Percentiles rank a stretch among this genome's conserved stretches.
Evolutionary conservation across 2,113 vertebrate species (phyloP).

Genomic region (Antennarius striatus): DNA sequence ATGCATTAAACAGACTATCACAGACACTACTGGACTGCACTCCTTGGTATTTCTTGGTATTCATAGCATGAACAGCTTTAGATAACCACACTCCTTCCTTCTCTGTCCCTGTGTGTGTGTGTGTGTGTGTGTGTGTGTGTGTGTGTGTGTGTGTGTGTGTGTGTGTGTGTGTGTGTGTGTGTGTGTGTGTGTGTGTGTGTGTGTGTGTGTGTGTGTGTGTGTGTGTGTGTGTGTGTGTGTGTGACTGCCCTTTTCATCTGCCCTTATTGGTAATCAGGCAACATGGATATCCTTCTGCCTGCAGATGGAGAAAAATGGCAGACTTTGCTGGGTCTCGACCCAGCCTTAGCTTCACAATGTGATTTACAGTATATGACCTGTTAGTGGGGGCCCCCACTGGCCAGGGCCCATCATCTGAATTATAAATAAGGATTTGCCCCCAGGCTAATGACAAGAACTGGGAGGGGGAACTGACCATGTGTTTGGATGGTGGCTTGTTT

Average conservation of each 20-base stretch:
- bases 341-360: slow-evolving; percentile 63
- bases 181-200: slow-evolving; percentile 10
- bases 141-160: slow-evolving; percentile 16
- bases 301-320: slow-evolving; percentile 73
- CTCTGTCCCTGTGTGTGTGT: too few relatives aligned
- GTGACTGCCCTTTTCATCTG: slow-evolving; percentile 65
- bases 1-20: slow-evolving; percentile 14
- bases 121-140: slow-evolving; percentile 16
- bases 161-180: slow-evolving; percentile 17
- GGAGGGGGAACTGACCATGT: slow-evolving; percentile 60
- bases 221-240: slow-evolving; percentile 16
- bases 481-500: slow-evolving; percentile 62
- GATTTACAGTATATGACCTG: slow-evolving; percentile 77
- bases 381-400: slow-evolving; percentile 71
- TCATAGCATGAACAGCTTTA: slow-evolving; percentile 66
- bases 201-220: too few relatives aligned
- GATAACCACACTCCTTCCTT: slow-evolving; percentile 48
- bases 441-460: slow-evolving; percentile 67
- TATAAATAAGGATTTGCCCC: slow-evolving; percentile 72
- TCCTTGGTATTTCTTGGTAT: slow-evolving; percentile 70
- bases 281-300: slow-evolving; percentile 65
- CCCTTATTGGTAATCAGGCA: slow-evolving; percentile 71
- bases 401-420: slow-evolving; percentile 80
- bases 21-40: slow-evolving; percentile 25
- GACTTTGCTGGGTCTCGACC: slow-evolving; percentile 63